Percentiles rank a stretch among this genome's conserved stretches.
These are phyloP conservation scores for Hyppa rectilinea DNA, from an alignment of 2,888 invertebrate genomes.

Conservation along the genomic window DNA sequence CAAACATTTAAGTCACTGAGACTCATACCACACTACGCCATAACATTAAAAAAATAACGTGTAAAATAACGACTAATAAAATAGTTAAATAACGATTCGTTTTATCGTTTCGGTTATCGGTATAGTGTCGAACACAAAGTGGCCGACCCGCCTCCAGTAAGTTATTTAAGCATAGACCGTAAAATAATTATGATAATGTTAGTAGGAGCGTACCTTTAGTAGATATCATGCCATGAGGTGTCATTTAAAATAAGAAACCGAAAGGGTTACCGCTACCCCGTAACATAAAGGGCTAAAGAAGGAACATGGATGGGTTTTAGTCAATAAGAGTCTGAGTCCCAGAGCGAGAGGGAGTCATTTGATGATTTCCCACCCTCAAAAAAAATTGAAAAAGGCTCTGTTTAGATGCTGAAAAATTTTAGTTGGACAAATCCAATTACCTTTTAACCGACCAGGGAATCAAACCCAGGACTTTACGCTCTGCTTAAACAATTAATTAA, in stretches of 20 bases:
- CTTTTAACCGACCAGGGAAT: background rate
- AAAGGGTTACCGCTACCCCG: no score
- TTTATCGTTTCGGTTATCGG: slow-evolving; percentile 41
- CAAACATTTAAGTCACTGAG: background rate
- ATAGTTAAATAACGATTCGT: slow-evolving; percentile 39
- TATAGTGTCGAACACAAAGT: slow-evolving; percentile 37
- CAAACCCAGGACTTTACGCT: background rate
- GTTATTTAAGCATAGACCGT: slow-evolving; percentile 27
- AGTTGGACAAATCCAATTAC: background rate
- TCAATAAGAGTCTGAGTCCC: no score
- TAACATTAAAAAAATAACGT: slow-evolving; percentile 59
- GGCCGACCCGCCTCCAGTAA: slow-evolving; percentile 37
- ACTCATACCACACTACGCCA: slow-evolving; percentile 25
- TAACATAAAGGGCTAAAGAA: no score
- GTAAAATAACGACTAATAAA: slow-evolving; percentile 56
- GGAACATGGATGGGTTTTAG: no score
- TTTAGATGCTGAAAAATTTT: background rate
- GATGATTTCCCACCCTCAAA: no score
- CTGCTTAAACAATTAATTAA: background rate
- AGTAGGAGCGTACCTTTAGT: slow-evolving; percentile 25
- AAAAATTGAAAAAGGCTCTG: no score
- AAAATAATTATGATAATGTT: slow-evolving; percentile 57
- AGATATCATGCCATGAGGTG: slow-evolving; percentile 27
- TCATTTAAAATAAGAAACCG: no score
- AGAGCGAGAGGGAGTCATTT: no score